Evolutionary conservation across 1,140 invertebrate genomes (phyloP), one percentile per base, ranked within the genome.

Genomic region (Druon quercuslanigerum): DNA sequence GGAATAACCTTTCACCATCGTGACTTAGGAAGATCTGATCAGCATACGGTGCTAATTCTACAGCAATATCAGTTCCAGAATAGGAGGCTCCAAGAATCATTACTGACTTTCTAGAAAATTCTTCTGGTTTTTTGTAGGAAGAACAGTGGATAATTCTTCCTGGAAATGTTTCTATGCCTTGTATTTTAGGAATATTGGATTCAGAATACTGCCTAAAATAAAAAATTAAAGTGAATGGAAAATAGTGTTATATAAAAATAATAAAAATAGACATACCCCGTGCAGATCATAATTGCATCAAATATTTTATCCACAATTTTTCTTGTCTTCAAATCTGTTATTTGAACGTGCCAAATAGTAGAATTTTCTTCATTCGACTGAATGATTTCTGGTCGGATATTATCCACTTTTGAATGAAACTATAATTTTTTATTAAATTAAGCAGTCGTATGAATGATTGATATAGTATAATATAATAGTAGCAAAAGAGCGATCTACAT

Each of bases 41-140:
- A 3, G 92, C 92, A 56, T 87, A 78, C 9, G 85, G 25, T 2
- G 92, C 82, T 33, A 95, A 85, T 79, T 95, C 94, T 0, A 93
- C 73, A 25, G 92, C 91, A 72, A 96, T 95, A 85, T 96, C 95
- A 54, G 93, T 87, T 4, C 94, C 96, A 2, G 95, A 96, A 56
- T 93, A 90, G 20, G 93, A 93, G 52, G 92, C 93, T 40, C 96
- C 96, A 71, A 96, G 87, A 76, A 96, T 86, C 14, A 95, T 87
- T 1, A 96, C 94, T 57, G 72, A 92, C 86, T 94, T 92, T 11
- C 86, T 91, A 20, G 82, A 79, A 87, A 92, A 96, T 46, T 78
- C 51, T 60, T 94, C 91, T 0, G 94, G 92, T 51, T 86, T 88
- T 82, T 95, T 91, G 83, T 96, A 97, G 74, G 93, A 86, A 82